Conservation (phyloP, 2,113 vertebrate species). For the Columba livia region DNA sequence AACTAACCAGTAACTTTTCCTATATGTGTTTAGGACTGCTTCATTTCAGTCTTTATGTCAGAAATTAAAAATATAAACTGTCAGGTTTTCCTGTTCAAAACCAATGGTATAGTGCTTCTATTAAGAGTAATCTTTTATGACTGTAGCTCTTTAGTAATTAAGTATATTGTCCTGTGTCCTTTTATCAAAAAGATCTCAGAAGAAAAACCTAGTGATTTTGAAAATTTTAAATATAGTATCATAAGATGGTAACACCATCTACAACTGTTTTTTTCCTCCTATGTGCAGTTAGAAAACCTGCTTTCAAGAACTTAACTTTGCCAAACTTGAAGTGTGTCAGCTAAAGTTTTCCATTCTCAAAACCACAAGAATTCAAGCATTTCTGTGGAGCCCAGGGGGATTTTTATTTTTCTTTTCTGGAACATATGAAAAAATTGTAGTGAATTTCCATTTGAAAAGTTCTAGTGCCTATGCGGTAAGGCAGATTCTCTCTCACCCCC, state of each 20-base stretch:
- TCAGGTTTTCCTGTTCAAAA: background rate
- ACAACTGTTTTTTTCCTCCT: background rate
- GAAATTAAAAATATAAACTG: background rate
- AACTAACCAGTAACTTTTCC: background rate
- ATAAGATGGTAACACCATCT: background rate
- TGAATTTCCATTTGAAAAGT: constrained; percentile 25
- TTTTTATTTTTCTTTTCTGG: background rate
- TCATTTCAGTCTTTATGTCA: background rate
- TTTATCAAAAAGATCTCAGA: background rate
- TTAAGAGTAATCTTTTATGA: background rate
- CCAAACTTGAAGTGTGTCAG: background rate
- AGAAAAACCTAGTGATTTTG: background rate
- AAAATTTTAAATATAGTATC: background rate
- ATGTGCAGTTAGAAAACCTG: background rate
- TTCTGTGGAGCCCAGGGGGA: background rate
- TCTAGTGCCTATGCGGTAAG: background rate
- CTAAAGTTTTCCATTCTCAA: constrained; percentile 41
- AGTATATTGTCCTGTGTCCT: background rate
- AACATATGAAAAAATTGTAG: background rate
- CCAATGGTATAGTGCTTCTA: background rate
- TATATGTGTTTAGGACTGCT: background rate
- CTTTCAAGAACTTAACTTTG: background rate
- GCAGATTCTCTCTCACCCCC: background rate
- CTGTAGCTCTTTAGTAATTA: background rate
- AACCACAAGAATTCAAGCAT: constrained; percentile 38